Percentiles rank a stretch among this genome's conserved stretches.
Conservation (phyloP, 2,888 invertebrate genomes). For the Alloscopus bannaensis region DNA sequence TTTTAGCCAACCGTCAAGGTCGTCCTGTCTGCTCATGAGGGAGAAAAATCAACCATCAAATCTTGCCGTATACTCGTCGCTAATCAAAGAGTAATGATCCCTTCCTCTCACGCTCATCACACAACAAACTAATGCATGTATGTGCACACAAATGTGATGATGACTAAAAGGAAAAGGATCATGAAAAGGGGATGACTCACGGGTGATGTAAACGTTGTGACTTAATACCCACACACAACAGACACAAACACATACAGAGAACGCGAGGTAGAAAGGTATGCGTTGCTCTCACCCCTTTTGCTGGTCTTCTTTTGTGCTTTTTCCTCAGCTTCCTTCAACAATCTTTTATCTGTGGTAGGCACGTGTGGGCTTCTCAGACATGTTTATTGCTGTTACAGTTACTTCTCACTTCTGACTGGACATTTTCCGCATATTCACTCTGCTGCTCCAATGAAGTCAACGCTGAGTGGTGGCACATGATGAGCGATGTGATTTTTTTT, state of each 20-base stretch:
- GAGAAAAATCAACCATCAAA: slow-evolving; percentile 27
- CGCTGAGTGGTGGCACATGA: slow-evolving; percentile 29
- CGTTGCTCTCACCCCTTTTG: too few species aligned
- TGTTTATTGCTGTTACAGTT: slow-evolving; percentile 1
- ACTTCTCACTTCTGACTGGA: slow-evolving; percentile 24
- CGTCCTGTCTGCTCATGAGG: slow-evolving; percentile 58
- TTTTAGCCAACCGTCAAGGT: slow-evolving; percentile 65
- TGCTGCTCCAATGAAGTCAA: too few species aligned
- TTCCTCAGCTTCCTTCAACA: slow-evolving; percentile 48
- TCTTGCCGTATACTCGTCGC: background rate
- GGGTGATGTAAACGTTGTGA: background rate
- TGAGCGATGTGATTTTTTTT: background rate
- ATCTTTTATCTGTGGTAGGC: slow-evolving; percentile 22
- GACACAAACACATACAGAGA: too few species aligned
- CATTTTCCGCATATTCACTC: too few species aligned
- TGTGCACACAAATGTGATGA: slow-evolving; percentile 1
- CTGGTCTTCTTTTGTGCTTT: too few species aligned
- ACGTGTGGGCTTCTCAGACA: slow-evolving; percentile 25
- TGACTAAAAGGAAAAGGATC: background rate
- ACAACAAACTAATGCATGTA: background rate
- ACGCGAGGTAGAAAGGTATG: too few species aligned
- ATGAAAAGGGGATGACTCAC: background rate
- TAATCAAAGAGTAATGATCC: background rate
- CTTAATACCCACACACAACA: slow-evolving; percentile 20
- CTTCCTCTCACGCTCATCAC: background rate